phyloP scores from a whole-genome alignment of 2,113 vertebrate species.

The Tetrax tetrax region DNA sequence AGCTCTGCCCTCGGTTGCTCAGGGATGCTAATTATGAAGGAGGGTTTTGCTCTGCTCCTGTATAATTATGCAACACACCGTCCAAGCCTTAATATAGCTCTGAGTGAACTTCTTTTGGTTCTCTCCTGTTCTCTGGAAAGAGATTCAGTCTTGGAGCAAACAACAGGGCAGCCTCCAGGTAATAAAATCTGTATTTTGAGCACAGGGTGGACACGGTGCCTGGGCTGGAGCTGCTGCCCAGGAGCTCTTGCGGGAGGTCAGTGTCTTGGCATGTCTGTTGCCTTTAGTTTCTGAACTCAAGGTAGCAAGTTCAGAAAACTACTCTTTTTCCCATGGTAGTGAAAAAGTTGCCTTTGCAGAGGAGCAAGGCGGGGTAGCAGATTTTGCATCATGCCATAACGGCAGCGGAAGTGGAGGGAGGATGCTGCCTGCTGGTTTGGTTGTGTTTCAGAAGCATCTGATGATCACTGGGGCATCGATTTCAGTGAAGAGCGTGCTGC shows the following conservation, averaged over 20 bases:
- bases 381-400: background rate
- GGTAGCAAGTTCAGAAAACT: background rate
- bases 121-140: background rate
- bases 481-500: constrained; percentile 1
- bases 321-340: background rate
- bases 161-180: background rate
- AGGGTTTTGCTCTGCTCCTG: background rate
- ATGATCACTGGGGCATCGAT: background rate
- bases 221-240: background rate
- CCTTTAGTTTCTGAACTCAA: background rate
- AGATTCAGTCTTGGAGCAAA: background rate
- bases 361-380: background rate
- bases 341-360: background rate
- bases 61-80: background rate
- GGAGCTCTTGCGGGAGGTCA: background rate
- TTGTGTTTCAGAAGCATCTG: constrained; percentile 31
- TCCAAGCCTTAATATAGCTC: background rate
- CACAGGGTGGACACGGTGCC: rapidly evolving
- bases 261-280: background rate
- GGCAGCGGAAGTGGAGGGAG: background rate
- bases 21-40: background rate
- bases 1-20: background rate
- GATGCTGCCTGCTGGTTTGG: background rate
- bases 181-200: background rate
- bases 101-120: background rate